These are phyloP conservation scores for Sphaerophoria taeniata DNA, from an alignment of 2,888 invertebrate species.

Conservation along the genomic window DNA sequence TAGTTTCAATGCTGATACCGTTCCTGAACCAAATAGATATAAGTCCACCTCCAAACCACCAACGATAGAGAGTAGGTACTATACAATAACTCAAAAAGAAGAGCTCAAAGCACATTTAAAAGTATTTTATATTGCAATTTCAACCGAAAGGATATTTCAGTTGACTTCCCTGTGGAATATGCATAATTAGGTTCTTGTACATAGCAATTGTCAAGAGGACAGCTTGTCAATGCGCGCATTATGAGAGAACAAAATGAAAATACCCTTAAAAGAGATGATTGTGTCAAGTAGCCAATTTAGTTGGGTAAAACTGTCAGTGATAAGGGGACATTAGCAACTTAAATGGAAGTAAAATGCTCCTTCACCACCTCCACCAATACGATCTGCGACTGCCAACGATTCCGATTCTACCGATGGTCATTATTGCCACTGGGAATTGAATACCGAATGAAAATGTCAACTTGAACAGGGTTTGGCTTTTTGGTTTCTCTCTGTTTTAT, in stretches of 20 bases:
- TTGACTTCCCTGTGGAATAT: constrained; percentile 45
- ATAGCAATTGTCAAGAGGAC: constrained; percentile 58
- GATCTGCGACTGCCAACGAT: neutral
- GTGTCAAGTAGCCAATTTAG: constrained; percentile 71
- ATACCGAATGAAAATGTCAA: constrained; percentile 60
- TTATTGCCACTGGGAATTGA: constrained; percentile 59
- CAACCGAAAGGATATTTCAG: constrained; percentile 42
- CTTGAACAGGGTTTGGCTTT: constrained; percentile 31
- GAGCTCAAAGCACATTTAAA: constrained; percentile 32
- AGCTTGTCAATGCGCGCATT: constrained; percentile 59
- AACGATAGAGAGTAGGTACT: too few species aligned
- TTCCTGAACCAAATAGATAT: neutral
- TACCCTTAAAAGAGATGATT: constrained; percentile 61
- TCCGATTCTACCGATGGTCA: neutral
- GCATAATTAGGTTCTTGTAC: constrained; percentile 67
- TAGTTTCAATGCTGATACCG: neutral
- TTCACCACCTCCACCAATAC: constrained; percentile 3
- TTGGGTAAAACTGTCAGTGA: constrained; percentile 66
- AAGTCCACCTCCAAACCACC: neutral
- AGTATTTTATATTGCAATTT: constrained; percentile 35
- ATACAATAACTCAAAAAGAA: constrained; percentile 29
- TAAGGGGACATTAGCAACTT: constrained; percentile 54
- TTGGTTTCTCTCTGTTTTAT: constrained; percentile 14
- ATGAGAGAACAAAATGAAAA: constrained; percentile 57
- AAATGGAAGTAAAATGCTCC: constrained; percentile 51